Conservation (phyloP, 1,140 invertebrate genomes). For the Ganaspis sp. region DNA sequence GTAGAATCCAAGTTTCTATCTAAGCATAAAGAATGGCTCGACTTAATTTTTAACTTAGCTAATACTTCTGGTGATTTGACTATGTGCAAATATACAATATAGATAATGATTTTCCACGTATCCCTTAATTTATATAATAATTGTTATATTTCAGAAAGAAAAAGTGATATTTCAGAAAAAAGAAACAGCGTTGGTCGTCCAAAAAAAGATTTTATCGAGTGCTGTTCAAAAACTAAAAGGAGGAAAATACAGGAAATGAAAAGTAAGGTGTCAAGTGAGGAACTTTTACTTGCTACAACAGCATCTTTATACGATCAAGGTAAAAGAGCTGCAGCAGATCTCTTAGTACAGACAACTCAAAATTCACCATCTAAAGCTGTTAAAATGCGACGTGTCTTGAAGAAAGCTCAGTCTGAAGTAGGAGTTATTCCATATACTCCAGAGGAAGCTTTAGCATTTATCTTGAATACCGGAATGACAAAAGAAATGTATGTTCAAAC, state of each 20-base stretch:
- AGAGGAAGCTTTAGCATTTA: background rate
- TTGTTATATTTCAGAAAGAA: background rate
- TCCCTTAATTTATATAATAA: background rate
- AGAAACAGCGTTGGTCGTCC: background rate
- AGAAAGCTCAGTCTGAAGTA: background rate
- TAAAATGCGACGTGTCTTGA: background rate
- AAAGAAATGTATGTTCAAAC: background rate
- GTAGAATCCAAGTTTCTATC: background rate
- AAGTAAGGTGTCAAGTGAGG: background rate
- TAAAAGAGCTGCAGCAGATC: background rate
- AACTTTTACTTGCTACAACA: background rate
- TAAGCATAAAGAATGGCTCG: background rate
- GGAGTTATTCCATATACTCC: background rate
- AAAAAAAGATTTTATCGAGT: background rate
- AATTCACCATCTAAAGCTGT: background rate
- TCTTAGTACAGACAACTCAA: background rate
- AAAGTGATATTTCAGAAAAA: no score
- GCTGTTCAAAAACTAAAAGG: background rate
- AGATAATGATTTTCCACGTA: background rate
- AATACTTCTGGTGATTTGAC: background rate
- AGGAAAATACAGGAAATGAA: background rate
- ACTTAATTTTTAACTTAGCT: background rate
- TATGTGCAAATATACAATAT: no score
- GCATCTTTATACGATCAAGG: background rate
- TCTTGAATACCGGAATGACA: background rate